Conservation (phyloP, 2,113 vertebrate genomes). For the Misgurnus anguillicaudatus region DNA sequence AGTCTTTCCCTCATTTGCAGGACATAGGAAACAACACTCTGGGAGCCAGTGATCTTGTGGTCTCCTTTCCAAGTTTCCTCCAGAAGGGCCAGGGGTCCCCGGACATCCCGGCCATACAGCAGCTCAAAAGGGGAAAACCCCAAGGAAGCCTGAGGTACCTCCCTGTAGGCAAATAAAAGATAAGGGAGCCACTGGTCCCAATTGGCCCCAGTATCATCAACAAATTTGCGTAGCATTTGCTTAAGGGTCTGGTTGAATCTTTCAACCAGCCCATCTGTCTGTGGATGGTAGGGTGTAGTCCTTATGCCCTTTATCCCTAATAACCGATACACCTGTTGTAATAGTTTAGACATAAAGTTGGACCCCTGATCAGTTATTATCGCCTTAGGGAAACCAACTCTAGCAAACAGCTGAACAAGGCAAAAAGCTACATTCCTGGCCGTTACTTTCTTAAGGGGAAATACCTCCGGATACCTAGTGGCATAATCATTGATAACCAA, state of each 20-base stretch:
- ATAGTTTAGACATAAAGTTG: neutral
- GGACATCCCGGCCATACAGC: too few species aligned
- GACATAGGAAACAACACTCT: too few species aligned
- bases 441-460: neutral
- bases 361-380: neutral
- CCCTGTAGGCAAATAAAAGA: too few species aligned
- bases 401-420: neutral
- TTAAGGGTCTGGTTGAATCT: neutral
- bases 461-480: neutral
- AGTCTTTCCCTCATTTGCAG: too few species aligned
- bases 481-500: constrained; percentile 2
- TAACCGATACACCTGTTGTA: neutral
- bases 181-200: constrained; percentile 12
- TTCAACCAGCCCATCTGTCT: neutral
- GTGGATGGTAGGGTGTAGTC: neutral
- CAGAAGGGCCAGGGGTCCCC: too few species aligned
- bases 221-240: neutral
- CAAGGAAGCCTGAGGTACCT: too few species aligned
- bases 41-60: too few species aligned
- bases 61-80: too few species aligned
- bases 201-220: neutral
- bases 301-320: neutral
- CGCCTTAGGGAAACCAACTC: neutral
- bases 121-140: too few species aligned
- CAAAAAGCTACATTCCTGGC: neutral